These are phyloP conservation scores for Crax fasciolata DNA, from an alignment of 2,797 vertebrate genomes.

Conservation along the genomic window DNA sequence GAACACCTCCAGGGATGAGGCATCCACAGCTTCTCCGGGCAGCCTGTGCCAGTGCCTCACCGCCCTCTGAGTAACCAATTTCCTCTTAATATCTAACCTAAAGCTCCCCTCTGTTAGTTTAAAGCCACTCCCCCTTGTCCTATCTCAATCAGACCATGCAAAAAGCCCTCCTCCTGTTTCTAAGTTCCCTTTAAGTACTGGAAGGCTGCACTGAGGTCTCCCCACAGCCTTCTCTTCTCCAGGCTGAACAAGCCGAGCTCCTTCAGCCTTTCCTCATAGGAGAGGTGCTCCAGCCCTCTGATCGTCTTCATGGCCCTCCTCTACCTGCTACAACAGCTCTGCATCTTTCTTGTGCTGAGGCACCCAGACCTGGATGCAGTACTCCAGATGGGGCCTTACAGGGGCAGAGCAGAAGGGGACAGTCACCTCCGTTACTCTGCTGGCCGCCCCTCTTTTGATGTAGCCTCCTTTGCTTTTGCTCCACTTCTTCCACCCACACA, in stretches of 20 bases:
- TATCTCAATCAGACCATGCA: not conserved
- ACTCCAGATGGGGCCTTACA: too few relatives aligned
- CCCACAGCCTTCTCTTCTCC: not conserved
- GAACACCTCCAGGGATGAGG: not conserved
- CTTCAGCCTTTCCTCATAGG: not conserved
- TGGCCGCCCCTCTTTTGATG: too few relatives aligned
- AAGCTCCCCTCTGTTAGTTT: not conserved
- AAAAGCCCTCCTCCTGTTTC: not conserved
- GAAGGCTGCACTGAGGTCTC: not conserved
- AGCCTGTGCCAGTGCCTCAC: not conserved
- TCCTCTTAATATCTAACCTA: not conserved
- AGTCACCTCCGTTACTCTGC: too few relatives aligned
- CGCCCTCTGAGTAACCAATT: not conserved
- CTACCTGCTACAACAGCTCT: too few relatives aligned
- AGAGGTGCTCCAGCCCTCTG: too few relatives aligned
- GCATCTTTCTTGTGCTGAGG: too few relatives aligned
- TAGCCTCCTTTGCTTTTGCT: not conserved
- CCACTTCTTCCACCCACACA: fast-evolving
- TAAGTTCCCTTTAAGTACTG: not conserved
- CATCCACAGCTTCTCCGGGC: not conserved
- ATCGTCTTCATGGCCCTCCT: too few relatives aligned
- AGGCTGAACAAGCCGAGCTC: not conserved
- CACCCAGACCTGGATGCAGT: too few relatives aligned
- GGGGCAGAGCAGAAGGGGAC: too few relatives aligned
- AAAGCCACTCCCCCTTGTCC: not conserved